Evolutionary conservation across 2,888 invertebrate genomes (phyloP).

Genomic region (Catonia carolina): DNA sequence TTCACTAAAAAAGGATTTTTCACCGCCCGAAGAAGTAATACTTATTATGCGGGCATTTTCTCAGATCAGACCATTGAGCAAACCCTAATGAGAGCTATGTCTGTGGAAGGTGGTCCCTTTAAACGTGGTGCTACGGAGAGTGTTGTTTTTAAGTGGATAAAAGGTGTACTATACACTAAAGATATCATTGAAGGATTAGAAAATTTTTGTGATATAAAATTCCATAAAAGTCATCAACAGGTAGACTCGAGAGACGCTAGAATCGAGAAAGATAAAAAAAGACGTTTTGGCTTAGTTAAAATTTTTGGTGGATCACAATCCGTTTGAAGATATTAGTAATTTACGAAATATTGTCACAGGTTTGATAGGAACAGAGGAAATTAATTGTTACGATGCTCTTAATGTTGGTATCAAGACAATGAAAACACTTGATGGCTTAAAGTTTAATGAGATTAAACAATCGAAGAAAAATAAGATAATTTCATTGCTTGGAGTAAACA

Average conservation of each 20-base stretch:
- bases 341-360: constrained; percentile 8
- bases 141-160: constrained; percentile 29
- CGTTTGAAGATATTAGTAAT: background rate
- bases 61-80: constrained; percentile 37
- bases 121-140: constrained; percentile 29
- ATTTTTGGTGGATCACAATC: constrained; percentile 4
- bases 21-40: constrained; percentile 23
- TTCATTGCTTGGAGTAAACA: constrained; percentile 12
- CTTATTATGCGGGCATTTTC: constrained; percentile 27
- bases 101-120: constrained; percentile 26
- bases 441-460: background rate
- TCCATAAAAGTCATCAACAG: constrained; percentile 22
- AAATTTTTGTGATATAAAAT: constrained; percentile 19
- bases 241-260: constrained; percentile 3
- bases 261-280: constrained; percentile 4
- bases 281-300: background rate
- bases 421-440: background rate
- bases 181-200: constrained; percentile 27
- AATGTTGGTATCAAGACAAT: background rate
- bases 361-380: constrained; percentile 6
- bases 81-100: constrained; percentile 35
- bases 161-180: constrained; percentile 28
- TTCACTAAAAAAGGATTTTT: constrained; percentile 29
- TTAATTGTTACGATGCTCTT: constrained; percentile 1
- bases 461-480: background rate